phyloP scores from a whole-genome alignment of 2,113 vertebrate species.

The Gambusia holbrooki region DNA sequence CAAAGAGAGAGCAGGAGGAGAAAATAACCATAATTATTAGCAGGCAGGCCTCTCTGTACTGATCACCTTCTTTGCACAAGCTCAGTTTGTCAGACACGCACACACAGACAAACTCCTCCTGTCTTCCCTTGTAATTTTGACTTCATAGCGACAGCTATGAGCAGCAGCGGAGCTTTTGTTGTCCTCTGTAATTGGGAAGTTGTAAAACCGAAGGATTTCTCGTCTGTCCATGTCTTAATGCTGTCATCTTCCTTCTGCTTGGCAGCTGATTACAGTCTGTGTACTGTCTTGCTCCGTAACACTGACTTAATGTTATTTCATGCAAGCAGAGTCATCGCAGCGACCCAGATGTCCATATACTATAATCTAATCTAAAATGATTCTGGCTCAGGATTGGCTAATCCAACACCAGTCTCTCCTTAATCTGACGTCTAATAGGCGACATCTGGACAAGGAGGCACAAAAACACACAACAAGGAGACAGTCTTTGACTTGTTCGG shows the following conservation, averaged over 20 bases:
- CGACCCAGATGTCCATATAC: constrained; percentile 72
- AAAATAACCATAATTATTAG: constrained; percentile 73
- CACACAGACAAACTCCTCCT: constrained; percentile 30
- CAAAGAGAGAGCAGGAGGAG: constrained; percentile 63
- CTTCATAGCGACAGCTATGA: constrained; percentile 23
- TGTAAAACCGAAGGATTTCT: constrained; percentile 62
- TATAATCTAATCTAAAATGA: constrained; percentile 78
- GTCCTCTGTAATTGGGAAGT: constrained; percentile 52
- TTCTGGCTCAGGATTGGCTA: constrained; percentile 74
- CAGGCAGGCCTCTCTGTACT: constrained; percentile 64
- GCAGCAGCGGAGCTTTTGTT: constrained; percentile 31
- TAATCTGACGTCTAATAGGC: constrained; percentile 72
- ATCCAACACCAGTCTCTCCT: constrained; percentile 70
- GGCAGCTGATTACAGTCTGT: constrained; percentile 68
- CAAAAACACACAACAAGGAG: constrained; percentile 29
- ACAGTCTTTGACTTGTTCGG: constrained; percentile 65
- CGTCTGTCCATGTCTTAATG: constrained; percentile 54
- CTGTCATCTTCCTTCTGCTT: constrained; percentile 56
- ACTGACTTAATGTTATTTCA: constrained; percentile 73
- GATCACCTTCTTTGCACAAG: constrained; percentile 71
- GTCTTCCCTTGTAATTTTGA: constrained; percentile 47
- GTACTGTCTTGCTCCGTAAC: constrained; percentile 65
- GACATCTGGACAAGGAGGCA: constrained; percentile 66
- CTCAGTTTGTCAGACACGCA: constrained; percentile 32
- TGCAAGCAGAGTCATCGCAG: constrained; percentile 59